Evolutionary conservation across 2,113 vertebrate species (phyloP).

Genomic region (Maylandia zebra): DNA sequence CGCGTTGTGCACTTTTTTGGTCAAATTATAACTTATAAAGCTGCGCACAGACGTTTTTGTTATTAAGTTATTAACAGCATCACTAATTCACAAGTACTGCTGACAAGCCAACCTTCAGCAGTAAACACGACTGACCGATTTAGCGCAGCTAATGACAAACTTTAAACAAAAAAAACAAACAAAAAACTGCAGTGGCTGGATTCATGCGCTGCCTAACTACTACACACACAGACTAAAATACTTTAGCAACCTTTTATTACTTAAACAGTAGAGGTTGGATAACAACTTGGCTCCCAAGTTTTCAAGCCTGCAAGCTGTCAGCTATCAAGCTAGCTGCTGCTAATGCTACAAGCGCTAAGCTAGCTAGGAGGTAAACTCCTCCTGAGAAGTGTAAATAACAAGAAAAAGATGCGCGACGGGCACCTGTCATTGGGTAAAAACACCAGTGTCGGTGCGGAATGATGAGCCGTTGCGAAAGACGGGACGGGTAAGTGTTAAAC

Average conservation of each 20-base stretch:
- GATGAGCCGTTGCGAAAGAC: background rate
- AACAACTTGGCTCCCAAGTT: conserved; percentile 50
- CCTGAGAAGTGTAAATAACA: conserved; percentile 37
- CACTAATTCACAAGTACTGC: background rate
- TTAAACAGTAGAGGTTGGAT: background rate
- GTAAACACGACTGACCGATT: background rate
- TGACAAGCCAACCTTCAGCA: background rate
- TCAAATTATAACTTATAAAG: background rate
- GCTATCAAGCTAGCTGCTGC: conserved; percentile 45
- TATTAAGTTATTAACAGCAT: background rate
- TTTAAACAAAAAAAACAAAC: background rate
- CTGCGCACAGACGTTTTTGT: background rate
- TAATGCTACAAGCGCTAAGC: conserved; percentile 53
- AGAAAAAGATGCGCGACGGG: background rate
- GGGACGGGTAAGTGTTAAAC: background rate
- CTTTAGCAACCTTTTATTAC: background rate
- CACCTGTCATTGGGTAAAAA: background rate
- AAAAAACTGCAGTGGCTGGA: background rate
- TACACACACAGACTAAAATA: background rate
- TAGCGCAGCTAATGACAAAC: background rate
- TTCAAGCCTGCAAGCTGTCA: conserved; percentile 29
- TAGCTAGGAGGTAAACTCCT: conserved; percentile 46
- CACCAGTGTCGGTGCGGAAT: background rate
- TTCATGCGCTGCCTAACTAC: background rate
- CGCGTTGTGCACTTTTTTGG: background rate